phyloP scores from a whole-genome alignment of 2,888 invertebrate genomes.

The Limenitis camilla region DNA sequence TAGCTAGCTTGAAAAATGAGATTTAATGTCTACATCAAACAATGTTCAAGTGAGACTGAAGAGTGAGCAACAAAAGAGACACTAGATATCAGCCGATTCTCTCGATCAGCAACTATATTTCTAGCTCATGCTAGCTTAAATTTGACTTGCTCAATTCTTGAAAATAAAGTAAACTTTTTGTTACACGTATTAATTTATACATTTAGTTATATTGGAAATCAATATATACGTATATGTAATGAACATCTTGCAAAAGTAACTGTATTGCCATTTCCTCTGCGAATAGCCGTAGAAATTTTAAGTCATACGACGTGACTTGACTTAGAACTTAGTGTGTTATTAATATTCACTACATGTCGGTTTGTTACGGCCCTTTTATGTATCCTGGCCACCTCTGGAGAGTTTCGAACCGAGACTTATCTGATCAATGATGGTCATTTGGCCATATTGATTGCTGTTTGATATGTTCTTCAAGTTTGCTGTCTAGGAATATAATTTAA shows the following conservation, averaged over 20 bases:
- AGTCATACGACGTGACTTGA: conserved; percentile 55
- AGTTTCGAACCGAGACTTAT: conserved; percentile 13
- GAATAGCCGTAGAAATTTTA: conserved; percentile 50
- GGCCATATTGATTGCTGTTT: conserved; percentile 6
- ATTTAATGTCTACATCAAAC: too few species aligned
- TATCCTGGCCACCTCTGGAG: conserved; percentile 16
- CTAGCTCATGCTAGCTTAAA: too few species aligned
- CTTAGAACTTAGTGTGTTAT: conserved; percentile 31
- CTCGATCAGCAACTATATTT: too few species aligned
- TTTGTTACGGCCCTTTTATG: conserved; percentile 29
- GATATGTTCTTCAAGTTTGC: conserved; percentile 2
- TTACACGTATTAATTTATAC: too few species aligned
- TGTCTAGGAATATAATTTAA: conserved; percentile 5
- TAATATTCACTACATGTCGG: conserved; percentile 24
- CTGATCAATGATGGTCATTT: conserved; percentile 12
- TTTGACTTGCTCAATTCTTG: too few species aligned
- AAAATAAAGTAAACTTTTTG: too few species aligned
- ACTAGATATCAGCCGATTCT: too few species aligned
- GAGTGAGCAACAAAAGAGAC: too few species aligned
- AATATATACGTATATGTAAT: conserved; percentile 1
- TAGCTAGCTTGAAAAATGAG: too few species aligned
- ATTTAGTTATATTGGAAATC: neutral
- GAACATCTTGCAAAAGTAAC: conserved; percentile 46
- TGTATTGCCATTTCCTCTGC: conserved; percentile 57
- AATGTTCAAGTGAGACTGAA: too few species aligned